phyloP scores from a whole-genome alignment of 2,888 invertebrate genomes.

The Heliconius hortense region DNA sequence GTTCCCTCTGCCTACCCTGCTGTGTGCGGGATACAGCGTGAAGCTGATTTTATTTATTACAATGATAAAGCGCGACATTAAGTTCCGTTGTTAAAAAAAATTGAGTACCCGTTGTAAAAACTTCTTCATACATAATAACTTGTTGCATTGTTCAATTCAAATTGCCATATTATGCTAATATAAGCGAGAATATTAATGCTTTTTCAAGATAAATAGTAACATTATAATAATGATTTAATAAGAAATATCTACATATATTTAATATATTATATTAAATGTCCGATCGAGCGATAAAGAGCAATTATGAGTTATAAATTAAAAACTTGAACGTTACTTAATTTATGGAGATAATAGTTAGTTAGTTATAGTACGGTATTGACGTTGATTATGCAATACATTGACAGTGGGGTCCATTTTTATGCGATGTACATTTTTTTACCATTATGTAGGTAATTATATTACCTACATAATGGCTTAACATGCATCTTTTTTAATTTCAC shows the following conservation, averaged over 20 bases:
- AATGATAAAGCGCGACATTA: background rate
- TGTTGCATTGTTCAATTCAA: conserved; percentile 9
- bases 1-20: too few species aligned
- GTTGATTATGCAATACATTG: background rate
- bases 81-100: too few species aligned
- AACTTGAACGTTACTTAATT: conserved; percentile 10
- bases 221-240: conserved; percentile 12
- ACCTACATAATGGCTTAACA: background rate
- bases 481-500: background rate
- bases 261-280: conserved; percentile 11
- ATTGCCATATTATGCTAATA: conserved; percentile 21
- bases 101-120: background rate
- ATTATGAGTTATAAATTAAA: conserved; percentile 21
- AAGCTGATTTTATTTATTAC: too few species aligned
- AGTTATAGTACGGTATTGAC: background rate
- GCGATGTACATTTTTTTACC: background rate
- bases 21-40: too few species aligned
- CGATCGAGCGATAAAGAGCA: conserved; percentile 14
- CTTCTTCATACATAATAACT: conserved; percentile 1
- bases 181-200: conserved; percentile 15
- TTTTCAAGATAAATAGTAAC: conserved; percentile 17
- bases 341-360: conserved; percentile 1
- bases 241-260: conserved; percentile 14
- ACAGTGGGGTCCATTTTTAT: background rate
- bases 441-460: background rate